A percentile compares a stretch with the other conserved stretches of the same genome.
Conservation (phyloP, 1,140 invertebrate species). For the Paralvinella palmiformis region DNA sequence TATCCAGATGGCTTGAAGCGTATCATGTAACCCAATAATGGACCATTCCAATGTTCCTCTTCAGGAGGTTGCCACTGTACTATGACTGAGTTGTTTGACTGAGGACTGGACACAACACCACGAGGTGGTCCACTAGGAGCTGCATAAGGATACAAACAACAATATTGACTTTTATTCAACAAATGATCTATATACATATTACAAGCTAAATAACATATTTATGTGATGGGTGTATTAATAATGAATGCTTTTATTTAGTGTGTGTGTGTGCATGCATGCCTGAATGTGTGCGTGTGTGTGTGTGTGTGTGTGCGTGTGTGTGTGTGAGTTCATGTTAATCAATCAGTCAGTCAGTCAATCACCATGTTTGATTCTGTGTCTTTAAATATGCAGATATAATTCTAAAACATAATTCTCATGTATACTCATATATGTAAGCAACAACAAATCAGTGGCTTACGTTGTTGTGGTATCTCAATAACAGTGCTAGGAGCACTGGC, state of each 20-base stretch:
- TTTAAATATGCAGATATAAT: too few relatives aligned
- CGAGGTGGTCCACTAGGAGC: conserved; percentile 41
- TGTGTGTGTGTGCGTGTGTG: too few relatives aligned
- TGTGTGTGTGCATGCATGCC: too few relatives aligned
- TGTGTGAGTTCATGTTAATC: too few relatives aligned
- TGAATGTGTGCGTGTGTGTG: too few relatives aligned
- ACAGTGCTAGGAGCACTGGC: conserved; percentile 71
- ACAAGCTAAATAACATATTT: too few relatives aligned
- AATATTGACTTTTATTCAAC: background rate
- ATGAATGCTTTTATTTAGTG: too few relatives aligned
- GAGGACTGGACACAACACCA: conserved; percentile 33
- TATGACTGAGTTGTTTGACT: conserved; percentile 75
- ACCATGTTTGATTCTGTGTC: too few relatives aligned
- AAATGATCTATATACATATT: background rate
- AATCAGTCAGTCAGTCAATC: too few relatives aligned
- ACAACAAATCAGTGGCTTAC: conserved; percentile 56
- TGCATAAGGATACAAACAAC: conserved; percentile 18
- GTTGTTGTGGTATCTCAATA: conserved; percentile 86
- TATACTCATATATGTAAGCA: too few relatives aligned
- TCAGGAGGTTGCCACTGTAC: conserved; percentile 93
- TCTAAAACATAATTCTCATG: too few relatives aligned
- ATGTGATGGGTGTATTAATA: too few relatives aligned
- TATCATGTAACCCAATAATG: conserved; percentile 87
- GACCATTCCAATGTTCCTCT: conserved; percentile 88
- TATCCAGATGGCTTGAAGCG: conserved; percentile 87